Evolutionary conservation across 2,888 invertebrate genomes (phyloP), one percentile per base, ranked within the genome.

Genomic region (Morpho achilles): DNA sequence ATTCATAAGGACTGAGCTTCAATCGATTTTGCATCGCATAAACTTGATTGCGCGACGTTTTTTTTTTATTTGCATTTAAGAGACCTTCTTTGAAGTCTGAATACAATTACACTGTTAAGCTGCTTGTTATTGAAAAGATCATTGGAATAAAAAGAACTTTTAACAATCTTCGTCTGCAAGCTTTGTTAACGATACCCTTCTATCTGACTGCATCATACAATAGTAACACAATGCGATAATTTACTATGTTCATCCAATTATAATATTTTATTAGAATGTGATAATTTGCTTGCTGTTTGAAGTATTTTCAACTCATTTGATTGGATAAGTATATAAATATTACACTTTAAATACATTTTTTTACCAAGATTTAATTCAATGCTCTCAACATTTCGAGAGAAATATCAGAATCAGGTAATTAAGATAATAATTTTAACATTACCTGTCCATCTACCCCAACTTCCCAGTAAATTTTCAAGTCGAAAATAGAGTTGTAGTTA

Each of bases 111-210:
- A 40, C 47, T 10, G n/a, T 41, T 32, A 53, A 58, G 49, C 53
- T 10, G 49, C 8, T 49, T 45, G 51, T 51, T 45, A 52, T 44
- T 58, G 42, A 45, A n/a, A 46, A 54, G 49, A 58, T 50, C 22
- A 7, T 39, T 51, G 50, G 43, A 44, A 57, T 47, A 55, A 49
- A 54, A 52, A 55, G 55, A 55, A 47, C 23, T 50, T 50, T 32
- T 40, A 53, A 56, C 8, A 45, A 52, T 42, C 48, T 58, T 55
- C 54, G 22, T 10, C 44, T 50, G 49, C 32, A 55, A 52, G 52
- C 52, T 61, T 56, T 59, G 45, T 59, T 53, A 61, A 46, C 49
- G 55, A 42, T 46, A 52, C 49, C 48, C 46, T 48, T 52, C 47
- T 50, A 58, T 52, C 47, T 16, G 45, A 53, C 53, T 52, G 42